Evolutionary conservation across 2,113 vertebrate species (phyloP).

Genomic region (Chrysochloris asiatica): DNA sequence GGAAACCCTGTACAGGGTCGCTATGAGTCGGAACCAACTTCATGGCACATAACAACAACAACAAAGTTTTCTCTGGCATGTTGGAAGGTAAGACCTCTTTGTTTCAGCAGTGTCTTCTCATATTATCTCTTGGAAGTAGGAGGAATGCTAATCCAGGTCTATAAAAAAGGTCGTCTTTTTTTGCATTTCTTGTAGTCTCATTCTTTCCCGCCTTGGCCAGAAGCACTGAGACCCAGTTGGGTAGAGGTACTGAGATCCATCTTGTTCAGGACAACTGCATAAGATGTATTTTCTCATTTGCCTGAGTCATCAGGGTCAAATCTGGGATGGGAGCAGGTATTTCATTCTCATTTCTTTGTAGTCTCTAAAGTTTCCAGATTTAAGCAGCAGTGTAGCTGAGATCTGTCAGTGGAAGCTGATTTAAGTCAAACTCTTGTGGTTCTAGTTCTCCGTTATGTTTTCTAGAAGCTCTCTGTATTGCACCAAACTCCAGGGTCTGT

Average conservation of each 20-base stretch:
- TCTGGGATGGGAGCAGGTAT: neutral
- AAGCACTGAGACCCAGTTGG: neutral
- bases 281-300: neutral
- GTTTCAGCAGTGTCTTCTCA: neutral
- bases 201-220: neutral
- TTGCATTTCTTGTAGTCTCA: neutral
- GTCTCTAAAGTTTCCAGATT: neutral
- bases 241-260: neutral
- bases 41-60: no score
- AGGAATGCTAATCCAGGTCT: neutral
- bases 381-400: neutral
- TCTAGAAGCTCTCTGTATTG: neutral
- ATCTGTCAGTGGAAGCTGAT: neutral
- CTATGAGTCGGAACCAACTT: no score
- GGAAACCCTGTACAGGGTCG: no score
- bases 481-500: neutral
- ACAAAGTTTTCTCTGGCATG: neutral
- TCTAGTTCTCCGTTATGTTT: neutral
- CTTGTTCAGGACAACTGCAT: neutral
- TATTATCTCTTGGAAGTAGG: neutral
- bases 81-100: neutral
- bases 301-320: neutral
- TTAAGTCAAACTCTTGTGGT: neutral
- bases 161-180: neutral
- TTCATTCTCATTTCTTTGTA: slow-evolving; percentile 40